phyloP scores from a whole-genome alignment of 2,113 vertebrate genomes.

The Ammodytes marinus region DNA sequence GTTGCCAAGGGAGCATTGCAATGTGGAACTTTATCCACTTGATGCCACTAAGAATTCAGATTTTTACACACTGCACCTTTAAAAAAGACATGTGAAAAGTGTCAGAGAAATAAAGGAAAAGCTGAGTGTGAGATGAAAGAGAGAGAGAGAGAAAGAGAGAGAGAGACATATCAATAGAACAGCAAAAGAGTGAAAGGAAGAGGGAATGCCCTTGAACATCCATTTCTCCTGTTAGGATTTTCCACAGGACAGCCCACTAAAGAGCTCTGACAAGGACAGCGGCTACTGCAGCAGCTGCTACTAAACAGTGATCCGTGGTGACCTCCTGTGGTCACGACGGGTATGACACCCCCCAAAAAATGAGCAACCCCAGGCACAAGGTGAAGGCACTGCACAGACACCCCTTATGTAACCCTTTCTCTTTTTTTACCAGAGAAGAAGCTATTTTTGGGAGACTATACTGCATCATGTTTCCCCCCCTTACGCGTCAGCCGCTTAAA shows the following conservation, averaged over 20 bases:
- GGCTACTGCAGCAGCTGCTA: conserved; percentile 12
- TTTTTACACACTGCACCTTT: too few species aligned
- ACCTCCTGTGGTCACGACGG: conserved; percentile 77
- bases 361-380: conserved; percentile 74
- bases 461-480: conserved; percentile 71
- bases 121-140: not conserved
- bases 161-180: conserved; percentile 10
- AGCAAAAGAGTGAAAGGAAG: conserved; percentile 3
- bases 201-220: conserved; percentile 71
- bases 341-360: conserved; percentile 34
- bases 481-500: conserved; percentile 55
- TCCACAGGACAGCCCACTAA: conserved; percentile 58
- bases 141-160: conserved; percentile 13
- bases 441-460: conserved; percentile 75
- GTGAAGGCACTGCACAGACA: conserved; percentile 80
- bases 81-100: not conserved
- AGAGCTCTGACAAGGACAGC: conserved; percentile 61
- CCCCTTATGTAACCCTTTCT: conserved; percentile 78
- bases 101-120: not conserved
- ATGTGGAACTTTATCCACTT: too few species aligned
- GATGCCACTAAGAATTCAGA: too few species aligned
- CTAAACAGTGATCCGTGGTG: conserved; percentile 38
- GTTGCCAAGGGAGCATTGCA: too few species aligned
- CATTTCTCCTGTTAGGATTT: conserved; percentile 49
- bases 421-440: conserved; percentile 45